phyloP scores from a whole-genome alignment of 1,140 invertebrate genomes.

The Diachasmimorpha longicaudata region DNA sequence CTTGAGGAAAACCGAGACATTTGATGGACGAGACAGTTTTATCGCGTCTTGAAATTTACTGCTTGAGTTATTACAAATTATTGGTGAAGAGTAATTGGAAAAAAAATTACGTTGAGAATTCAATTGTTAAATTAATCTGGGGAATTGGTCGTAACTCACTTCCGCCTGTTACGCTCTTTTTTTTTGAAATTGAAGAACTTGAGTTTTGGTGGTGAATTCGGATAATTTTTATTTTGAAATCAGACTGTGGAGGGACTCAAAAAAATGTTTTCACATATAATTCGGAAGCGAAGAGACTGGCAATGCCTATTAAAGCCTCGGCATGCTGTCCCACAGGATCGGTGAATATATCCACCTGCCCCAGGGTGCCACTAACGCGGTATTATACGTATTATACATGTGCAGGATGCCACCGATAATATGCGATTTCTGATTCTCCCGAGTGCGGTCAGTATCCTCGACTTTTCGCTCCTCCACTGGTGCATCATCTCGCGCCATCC shows the following conservation, averaged over 20 bases:
- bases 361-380: not conserved
- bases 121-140: too few species aligned
- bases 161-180: too few species aligned
- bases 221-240: too few species aligned
- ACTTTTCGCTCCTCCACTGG: not conserved
- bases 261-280: not conserved
- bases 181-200: too few species aligned
- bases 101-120: too few species aligned
- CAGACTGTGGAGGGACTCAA: too few species aligned
- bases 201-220: too few species aligned
- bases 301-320: not conserved
- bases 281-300: not conserved
- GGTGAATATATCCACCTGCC: not conserved
- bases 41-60: too few species aligned
- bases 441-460: conserved; percentile 1
- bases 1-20: too few species aligned
- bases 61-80: too few species aligned
- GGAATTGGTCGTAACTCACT: too few species aligned
- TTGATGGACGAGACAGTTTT: not conserved
- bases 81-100: too few species aligned
- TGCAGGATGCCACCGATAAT: conserved; percentile 2
- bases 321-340: not conserved
- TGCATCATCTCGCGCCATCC: not conserved
- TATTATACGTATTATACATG: not conserved
- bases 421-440: not conserved